phyloP scores from a whole-genome alignment of 2,797 vertebrate species.

The Hydrophis major region DNA sequence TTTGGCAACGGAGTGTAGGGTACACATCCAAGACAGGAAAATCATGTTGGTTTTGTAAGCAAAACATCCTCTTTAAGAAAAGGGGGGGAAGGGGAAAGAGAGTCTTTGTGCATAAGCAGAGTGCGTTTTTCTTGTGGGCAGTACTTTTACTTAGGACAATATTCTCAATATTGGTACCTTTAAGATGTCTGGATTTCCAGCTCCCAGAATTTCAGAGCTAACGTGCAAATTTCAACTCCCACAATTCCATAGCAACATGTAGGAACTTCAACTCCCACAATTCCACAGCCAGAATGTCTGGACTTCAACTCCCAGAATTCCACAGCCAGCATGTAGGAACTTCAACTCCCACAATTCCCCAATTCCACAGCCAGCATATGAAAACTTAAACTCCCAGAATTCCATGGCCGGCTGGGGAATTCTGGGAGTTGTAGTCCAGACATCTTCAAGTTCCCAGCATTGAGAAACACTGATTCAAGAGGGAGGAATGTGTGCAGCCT shows the following conservation, averaged over 20 bases:
- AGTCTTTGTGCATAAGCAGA: not conserved
- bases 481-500: not conserved
- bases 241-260: too few species aligned
- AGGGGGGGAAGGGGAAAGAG: not conserved
- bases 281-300: fast-evolving
- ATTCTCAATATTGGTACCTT: not conserved
- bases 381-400: too few species aligned
- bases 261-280: too few species aligned
- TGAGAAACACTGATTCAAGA: not conserved
- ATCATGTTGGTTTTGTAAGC: not conserved
- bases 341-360: too few species aligned
- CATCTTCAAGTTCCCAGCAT: not conserved
- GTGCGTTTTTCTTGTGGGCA: not conserved
- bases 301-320: not conserved
- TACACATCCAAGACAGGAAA: not conserved
- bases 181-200: not conserved
- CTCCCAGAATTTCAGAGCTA: not conserved
- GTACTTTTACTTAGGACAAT: not conserved
- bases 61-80: not conserved
- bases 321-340: not conserved
- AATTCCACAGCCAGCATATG: too few species aligned
- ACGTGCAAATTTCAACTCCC: too few species aligned
- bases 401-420: not conserved
- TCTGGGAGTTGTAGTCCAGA: not conserved
- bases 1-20: not conserved